Conservation (phyloP, 2,888 invertebrate species). For the Odontocerum albicorne region DNA sequence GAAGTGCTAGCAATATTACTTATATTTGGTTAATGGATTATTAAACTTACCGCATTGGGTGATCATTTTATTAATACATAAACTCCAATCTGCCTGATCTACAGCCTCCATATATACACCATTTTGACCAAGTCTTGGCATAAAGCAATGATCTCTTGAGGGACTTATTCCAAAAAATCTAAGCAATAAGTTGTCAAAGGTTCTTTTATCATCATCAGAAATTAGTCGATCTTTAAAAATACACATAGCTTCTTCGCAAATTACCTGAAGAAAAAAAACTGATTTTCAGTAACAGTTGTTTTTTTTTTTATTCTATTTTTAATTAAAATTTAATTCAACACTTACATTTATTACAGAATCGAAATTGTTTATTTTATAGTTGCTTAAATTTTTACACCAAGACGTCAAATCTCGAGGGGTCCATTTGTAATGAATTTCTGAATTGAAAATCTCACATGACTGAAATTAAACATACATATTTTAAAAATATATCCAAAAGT, state of each 20-base stretch:
- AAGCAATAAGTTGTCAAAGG: slow-evolving; percentile 65
- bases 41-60: slow-evolving; percentile 62
- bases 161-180: slow-evolving; percentile 46
- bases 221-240: slow-evolving; percentile 77
- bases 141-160: slow-evolving; percentile 43
- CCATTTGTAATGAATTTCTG: slow-evolving; percentile 67
- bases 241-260: slow-evolving; percentile 73
- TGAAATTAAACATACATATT: slow-evolving; percentile 37
- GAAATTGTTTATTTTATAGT: slow-evolving; percentile 53
- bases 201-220: slow-evolving; percentile 63
- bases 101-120: slow-evolving; percentile 50
- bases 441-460: slow-evolving; percentile 46
- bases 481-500: no score
- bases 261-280: slow-evolving; percentile 55
- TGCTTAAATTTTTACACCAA: slow-evolving; percentile 68
- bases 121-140: slow-evolving; percentile 44
- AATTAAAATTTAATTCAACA: not conserved
- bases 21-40: not conserved
- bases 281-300: not conserved
- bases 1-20: no score
- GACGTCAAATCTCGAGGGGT: slow-evolving; percentile 74
- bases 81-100: slow-evolving; percentile 63
- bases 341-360: slow-evolving; percentile 23
- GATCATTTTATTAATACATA: slow-evolving; percentile 63
- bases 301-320: not conserved